Evolutionary conservation across 2,797 vertebrate species (phyloP).

Genomic region (Amblyraja radiata): DNA sequence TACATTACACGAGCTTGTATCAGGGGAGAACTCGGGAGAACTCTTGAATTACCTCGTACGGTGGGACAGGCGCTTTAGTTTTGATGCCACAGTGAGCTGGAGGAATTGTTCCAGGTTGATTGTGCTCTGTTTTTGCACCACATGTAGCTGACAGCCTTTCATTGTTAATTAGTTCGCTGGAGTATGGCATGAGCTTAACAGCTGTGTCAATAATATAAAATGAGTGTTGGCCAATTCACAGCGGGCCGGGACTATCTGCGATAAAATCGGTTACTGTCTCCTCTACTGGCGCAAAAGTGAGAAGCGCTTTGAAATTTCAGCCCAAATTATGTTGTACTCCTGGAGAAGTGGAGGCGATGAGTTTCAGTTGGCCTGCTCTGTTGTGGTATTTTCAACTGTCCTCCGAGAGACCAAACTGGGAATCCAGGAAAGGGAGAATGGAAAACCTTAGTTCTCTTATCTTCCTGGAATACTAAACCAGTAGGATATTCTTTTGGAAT

Average conservation of each 20-base stretch:
- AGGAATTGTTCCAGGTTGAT: slow-evolving; percentile 8
- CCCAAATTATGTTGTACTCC: neutral
- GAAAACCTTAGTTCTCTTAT: neutral
- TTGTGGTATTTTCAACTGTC: neutral
- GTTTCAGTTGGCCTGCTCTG: too few species aligned
- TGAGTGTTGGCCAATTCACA: slow-evolving; percentile 30
- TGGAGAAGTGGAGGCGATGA: neutral
- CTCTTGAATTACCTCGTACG: too few species aligned
- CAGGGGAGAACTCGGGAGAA: too few species aligned
- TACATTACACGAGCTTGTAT: too few species aligned
- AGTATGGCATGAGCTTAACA: neutral
- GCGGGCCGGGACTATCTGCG: neutral
- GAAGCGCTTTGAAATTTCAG: neutral
- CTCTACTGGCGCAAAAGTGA: neutral
- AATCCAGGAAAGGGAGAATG: neutral
- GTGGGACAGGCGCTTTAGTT: neutral
- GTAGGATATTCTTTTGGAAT: neutral
- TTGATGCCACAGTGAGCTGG: neutral
- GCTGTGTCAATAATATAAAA: slow-evolving; percentile 29
- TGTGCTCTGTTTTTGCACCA: slow-evolving; percentile 1
- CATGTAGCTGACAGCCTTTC: slow-evolving; percentile 12
- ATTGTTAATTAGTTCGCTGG: slow-evolving; percentile 9
- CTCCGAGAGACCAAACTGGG: neutral
- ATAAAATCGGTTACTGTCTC: neutral
- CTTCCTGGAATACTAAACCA: neutral